A percentile compares a stretch with the other conserved stretches of the same genome.
phyloP scores from a whole-genome alignment of 2,113 vertebrate genomes.

The Capreolus pygargus region DNA sequence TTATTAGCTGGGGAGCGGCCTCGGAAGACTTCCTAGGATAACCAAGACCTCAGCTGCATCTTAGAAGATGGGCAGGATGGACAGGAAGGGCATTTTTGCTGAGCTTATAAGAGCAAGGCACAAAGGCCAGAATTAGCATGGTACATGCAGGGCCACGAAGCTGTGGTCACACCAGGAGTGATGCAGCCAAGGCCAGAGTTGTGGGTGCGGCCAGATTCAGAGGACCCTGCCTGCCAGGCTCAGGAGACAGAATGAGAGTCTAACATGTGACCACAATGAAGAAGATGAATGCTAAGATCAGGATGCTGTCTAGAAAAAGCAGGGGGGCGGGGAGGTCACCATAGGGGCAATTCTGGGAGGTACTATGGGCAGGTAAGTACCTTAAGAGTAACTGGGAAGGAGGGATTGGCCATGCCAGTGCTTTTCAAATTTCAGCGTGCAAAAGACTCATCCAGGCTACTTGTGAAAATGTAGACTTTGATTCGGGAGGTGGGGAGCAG shows the following conservation, averaged over 20 bases:
- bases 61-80: not conserved
- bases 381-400: not conserved
- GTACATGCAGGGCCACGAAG: fast-evolving
- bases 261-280: not conserved
- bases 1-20: not conserved
- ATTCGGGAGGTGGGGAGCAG: no score
- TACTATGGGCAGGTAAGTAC: fast-evolving
- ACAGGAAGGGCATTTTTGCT: not conserved
- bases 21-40: not conserved
- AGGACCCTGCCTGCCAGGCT: not conserved
- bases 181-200: not conserved
- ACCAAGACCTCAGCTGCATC: not conserved
- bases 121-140: not conserved
- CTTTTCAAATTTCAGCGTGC: not conserved
- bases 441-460: not conserved
- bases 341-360: not conserved
- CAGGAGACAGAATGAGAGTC: not conserved
- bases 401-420: fast-evolving
- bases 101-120: not conserved
- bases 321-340: not conserved
- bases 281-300: fast-evolving
- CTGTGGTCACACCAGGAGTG: not conserved
- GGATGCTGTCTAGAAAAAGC: not conserved
- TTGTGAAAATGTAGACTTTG: not conserved
- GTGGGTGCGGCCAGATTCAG: not conserved